Evolutionary conservation across 2,113 vertebrate species (phyloP).

Genomic region (Hylia prasina): DNA sequence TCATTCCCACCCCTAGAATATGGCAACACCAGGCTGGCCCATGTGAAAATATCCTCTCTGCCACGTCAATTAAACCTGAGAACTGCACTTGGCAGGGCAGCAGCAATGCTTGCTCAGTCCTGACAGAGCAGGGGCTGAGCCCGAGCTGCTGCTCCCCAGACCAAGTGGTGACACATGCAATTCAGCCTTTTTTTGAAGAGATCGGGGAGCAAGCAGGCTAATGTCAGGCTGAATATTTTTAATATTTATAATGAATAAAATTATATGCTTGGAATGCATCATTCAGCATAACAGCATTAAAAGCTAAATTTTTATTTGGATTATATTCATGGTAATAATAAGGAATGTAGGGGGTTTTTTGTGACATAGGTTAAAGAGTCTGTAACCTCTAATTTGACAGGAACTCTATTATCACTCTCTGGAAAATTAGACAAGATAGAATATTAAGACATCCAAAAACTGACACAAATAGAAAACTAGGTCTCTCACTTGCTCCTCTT

Average conservation of each 20-base stretch:
- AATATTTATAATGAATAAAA: slow-evolving; percentile 72
- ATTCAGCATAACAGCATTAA: slow-evolving; percentile 59
- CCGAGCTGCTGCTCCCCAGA: background rate
- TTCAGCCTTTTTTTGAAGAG: background rate
- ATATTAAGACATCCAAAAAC: slow-evolving; percentile 76
- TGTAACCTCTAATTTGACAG: slow-evolving; percentile 72
- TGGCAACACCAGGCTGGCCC: background rate
- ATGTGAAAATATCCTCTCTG: background rate
- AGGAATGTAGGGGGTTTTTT: background rate
- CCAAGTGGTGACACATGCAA: background rate
- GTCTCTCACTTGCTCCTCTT: slow-evolving; percentile 60
- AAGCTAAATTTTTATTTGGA: slow-evolving; percentile 67
- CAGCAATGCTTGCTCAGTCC: background rate
- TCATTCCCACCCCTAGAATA: background rate
- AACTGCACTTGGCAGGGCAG: background rate
- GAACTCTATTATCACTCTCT: slow-evolving; percentile 72
- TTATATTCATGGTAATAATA: slow-evolving; percentile 68
- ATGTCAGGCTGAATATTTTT: slow-evolving; percentile 54
- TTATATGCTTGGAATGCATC: slow-evolving; percentile 61
- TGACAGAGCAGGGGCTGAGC: background rate
- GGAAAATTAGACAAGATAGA: slow-evolving; percentile 72
- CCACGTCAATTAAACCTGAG: background rate
- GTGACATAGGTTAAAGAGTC: slow-evolving; percentile 71
- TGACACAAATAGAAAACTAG: slow-evolving; percentile 73
- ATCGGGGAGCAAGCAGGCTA: background rate